Conservation (phyloP, 2,113 vertebrate species). For the Collichthys lucidus region DNA sequence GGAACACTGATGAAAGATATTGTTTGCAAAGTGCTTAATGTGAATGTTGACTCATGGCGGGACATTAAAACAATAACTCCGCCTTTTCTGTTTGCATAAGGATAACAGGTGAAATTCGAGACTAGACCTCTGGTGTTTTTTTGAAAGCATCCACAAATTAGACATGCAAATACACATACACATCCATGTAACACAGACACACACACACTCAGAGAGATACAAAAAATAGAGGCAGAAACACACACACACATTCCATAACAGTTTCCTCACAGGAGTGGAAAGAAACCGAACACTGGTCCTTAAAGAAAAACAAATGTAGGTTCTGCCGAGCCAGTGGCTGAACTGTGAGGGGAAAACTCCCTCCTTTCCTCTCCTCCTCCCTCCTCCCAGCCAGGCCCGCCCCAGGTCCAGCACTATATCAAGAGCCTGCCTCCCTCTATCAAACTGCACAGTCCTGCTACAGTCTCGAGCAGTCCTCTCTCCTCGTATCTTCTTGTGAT, state of each 20-base stretch:
- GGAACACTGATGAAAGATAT: background rate
- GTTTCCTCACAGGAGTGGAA: slow-evolving; percentile 77
- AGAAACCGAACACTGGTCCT: no score
- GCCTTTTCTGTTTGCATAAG: slow-evolving; percentile 48
- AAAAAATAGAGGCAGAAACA: background rate
- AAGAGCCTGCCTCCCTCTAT: slow-evolving; percentile 58
- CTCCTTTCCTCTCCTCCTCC: slow-evolving; percentile 41
- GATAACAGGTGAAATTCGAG: slow-evolving; percentile 11
- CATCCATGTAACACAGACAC: background rate
- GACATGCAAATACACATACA: background rate
- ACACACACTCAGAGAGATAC: background rate
- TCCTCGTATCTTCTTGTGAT: slow-evolving; percentile 57
- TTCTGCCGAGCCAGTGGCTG: slow-evolving; percentile 57
- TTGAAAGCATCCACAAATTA: background rate
- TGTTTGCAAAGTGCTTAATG: slow-evolving; percentile 22
- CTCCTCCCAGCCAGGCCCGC: slow-evolving; percentile 69
- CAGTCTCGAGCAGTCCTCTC: slow-evolving; percentile 65
- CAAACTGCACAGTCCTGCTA: slow-evolving; percentile 71
- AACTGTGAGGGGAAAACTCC: slow-evolving; percentile 65
- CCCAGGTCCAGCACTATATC: slow-evolving; percentile 80
- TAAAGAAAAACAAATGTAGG: slow-evolving; percentile 65
- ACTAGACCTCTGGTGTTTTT: slow-evolving; percentile 20
- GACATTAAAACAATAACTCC: slow-evolving; percentile 31
- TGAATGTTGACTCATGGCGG: slow-evolving; percentile 51
- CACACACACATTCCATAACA: slow-evolving; percentile 66